Evolutionary conservation across 92 coral and sea anemone genomes (phyloP).

Genomic region (Siderastrea radians): DNA sequence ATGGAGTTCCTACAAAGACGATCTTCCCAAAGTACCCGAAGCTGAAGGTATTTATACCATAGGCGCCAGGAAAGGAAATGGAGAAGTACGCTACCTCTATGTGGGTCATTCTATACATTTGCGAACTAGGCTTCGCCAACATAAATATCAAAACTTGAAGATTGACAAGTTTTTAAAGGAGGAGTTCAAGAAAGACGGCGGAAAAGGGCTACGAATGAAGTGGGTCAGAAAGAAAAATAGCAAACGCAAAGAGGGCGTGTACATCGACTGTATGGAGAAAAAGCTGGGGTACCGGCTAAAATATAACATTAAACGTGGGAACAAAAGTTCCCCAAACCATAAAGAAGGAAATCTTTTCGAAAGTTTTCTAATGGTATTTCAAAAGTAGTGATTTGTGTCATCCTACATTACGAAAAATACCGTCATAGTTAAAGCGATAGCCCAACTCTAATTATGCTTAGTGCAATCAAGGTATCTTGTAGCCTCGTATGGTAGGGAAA

Average conservation of each 20-base stretch:
- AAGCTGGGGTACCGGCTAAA: neutral
- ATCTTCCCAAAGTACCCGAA: neutral
- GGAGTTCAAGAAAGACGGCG: neutral
- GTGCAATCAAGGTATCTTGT: too few relatives aligned
- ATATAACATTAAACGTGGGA: neutral
- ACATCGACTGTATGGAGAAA: neutral
- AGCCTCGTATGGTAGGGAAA: too few relatives aligned
- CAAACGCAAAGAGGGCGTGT: neutral
- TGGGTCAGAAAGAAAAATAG: neutral
- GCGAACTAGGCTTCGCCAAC: neutral
- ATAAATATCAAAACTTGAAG: neutral
- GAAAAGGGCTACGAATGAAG: neutral
- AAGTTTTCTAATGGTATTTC: too few relatives aligned
- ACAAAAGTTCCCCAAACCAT: too few relatives aligned
- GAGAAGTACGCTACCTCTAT: neutral
- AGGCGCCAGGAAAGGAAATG: neutral
- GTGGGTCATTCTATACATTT: neutral
- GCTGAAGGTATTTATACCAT: slow-evolving; percentile 16
- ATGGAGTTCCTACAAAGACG: neutral
- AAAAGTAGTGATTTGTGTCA: too few relatives aligned
- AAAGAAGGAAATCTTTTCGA: too few relatives aligned
- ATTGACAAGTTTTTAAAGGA: neutral
- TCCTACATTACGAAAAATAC: too few relatives aligned
- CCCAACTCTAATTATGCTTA: too few relatives aligned
- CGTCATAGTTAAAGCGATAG: too few relatives aligned